Conservation (phyloP, 2,113 vertebrate species). For the Rhizomys pruinosus region DNA sequence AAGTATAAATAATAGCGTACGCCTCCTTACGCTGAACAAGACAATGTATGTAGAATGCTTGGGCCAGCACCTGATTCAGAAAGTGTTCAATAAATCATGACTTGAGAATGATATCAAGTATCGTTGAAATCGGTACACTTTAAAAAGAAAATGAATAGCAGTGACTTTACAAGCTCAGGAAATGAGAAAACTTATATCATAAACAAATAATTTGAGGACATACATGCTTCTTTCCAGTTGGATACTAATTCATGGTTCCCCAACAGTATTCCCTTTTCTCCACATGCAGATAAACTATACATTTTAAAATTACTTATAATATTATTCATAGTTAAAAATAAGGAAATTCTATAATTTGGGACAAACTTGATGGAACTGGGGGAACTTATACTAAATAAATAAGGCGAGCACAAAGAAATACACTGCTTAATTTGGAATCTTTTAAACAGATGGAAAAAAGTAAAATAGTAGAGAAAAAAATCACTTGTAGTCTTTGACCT, state of each 20-base stretch:
- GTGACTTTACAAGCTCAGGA: no score
- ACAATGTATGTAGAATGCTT: no score
- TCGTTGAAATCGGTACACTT: no score
- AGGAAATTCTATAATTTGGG: background rate
- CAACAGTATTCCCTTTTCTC: background rate
- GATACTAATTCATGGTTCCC: background rate
- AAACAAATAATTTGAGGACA: background rate
- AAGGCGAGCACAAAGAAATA: background rate
- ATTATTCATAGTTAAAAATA: background rate
- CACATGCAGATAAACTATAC: background rate
- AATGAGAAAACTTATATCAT: no score
- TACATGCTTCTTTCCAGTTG: background rate
- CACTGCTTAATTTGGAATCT: constrained; percentile 43
- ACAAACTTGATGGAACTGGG: background rate
- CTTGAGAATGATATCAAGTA: no score
- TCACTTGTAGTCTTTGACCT: background rate
- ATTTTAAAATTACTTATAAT: background rate
- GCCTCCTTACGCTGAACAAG: no score
- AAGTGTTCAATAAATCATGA: no score
- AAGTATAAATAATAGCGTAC: no score
- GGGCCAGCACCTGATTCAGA: no score
- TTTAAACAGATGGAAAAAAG: constrained; percentile 5
- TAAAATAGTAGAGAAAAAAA: background rate
- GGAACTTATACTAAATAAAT: background rate
- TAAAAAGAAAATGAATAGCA: no score